Evolutionary conservation across 2,113 vertebrate species (phyloP).

Genomic region (Antechinus stuartii): DNA sequence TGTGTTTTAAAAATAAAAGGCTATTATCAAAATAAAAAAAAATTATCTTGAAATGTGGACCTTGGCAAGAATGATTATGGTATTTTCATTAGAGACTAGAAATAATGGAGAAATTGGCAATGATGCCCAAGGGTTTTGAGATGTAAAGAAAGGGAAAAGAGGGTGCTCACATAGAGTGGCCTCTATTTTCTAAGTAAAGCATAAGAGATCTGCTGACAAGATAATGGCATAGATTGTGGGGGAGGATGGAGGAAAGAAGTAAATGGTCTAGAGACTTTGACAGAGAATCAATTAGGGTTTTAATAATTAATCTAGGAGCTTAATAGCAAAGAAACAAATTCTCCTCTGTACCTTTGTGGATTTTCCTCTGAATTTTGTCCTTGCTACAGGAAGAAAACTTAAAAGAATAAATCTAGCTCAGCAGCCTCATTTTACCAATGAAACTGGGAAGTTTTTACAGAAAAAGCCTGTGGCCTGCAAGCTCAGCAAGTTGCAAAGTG

Average conservation of each 20-base stretch:
- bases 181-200: background rate
- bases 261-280: background rate
- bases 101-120: background rate
- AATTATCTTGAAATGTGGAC: background rate
- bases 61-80: background rate
- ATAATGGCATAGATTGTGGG: background rate
- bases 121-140: background rate
- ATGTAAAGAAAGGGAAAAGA: background rate
- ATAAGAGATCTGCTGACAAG: background rate
- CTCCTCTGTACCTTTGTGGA: background rate
- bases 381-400: background rate
- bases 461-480: background rate
- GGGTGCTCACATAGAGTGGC: background rate
- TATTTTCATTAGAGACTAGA: background rate
- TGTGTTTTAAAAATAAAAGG: too few species aligned
- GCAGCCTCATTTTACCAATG: background rate
- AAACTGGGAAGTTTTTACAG: background rate
- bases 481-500: background rate
- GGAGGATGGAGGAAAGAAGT: background rate
- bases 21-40: too few species aligned
- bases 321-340: background rate
- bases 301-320: background rate
- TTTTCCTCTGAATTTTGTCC: background rate
- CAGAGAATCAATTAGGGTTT: background rate
- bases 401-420: background rate